A percentile compares a stretch with the other conserved stretches of the same genome.
Evolutionary conservation across 2,888 invertebrate species (phyloP).

Genomic region (Nebria brevicollis): DNA sequence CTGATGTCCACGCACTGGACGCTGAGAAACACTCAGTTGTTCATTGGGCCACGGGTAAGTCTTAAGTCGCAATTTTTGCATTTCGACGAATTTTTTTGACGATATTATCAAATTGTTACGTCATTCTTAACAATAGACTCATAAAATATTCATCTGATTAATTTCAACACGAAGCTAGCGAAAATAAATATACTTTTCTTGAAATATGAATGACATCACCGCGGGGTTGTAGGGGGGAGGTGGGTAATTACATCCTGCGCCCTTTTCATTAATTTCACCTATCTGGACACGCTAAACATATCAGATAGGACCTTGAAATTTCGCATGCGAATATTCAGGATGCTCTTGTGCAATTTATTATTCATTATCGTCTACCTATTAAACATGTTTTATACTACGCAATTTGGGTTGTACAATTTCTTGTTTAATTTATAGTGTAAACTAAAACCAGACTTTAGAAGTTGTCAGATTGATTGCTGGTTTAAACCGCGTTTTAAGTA

Average conservation of each 20-base stretch:
- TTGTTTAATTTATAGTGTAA: no score
- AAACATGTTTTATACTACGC: no score
- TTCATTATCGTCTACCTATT: no score
- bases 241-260: not conserved
- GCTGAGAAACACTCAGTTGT: slow-evolving; percentile 94
- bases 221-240: not conserved
- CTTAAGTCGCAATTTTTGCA: not conserved
- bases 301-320: not conserved
- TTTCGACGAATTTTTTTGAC: not conserved
- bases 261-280: not conserved
- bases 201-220: not conserved
- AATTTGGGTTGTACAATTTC: no score
- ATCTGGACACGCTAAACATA: not conserved
- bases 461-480: no score
- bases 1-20: slow-evolving; percentile 90
- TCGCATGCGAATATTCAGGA: not conserved
- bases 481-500: no score
- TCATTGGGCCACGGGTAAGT: slow-evolving; percentile 97
- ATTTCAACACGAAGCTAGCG: not conserved
- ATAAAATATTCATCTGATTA: not conserved
- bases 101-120: not conserved
- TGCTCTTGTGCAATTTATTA: not conserved
- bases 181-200: not conserved
- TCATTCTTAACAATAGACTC: not conserved
- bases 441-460: no score